These are phyloP conservation scores for Rambutsinella grinnellia DNA, from an alignment of 2,888 invertebrate genomes.

Conservation along the genomic window DNA sequence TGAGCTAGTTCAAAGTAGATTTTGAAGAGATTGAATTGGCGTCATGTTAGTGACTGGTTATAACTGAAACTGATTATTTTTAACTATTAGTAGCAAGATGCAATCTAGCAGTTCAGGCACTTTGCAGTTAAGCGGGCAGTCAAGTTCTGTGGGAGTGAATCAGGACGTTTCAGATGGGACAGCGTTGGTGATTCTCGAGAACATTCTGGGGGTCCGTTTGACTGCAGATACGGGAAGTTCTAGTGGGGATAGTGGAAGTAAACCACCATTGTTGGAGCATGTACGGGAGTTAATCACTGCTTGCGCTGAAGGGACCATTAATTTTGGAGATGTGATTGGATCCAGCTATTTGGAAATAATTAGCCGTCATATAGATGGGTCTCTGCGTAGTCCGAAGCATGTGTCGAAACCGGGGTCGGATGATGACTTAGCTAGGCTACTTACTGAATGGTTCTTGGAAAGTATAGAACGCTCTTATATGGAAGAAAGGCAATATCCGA, in stretches of 20 bases:
- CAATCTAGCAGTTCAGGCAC: constrained; percentile 36
- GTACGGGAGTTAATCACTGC: constrained; percentile 38
- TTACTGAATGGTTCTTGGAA: constrained; percentile 63
- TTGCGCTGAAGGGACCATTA: constrained; percentile 35
- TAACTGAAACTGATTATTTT: no score
- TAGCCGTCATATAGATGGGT: constrained; percentile 54
- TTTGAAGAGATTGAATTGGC: no score
- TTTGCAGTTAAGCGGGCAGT: constrained; percentile 13
- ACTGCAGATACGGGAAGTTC: constrained; percentile 1
- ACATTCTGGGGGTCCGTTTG: constrained; percentile 58
- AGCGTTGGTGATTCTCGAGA: constrained; percentile 50
- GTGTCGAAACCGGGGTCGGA: not conserved
- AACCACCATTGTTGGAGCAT: constrained; percentile 40
- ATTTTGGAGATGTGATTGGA: constrained; percentile 58
- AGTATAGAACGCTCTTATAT: constrained; percentile 60
- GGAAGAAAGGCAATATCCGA: constrained; percentile 60
- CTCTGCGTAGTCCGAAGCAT: constrained; percentile 43
- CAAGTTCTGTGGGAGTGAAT: constrained; percentile 15
- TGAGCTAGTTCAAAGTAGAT: no score
- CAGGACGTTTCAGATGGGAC: constrained; percentile 42
- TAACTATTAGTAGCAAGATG: no score
- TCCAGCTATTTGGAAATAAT: constrained; percentile 61
- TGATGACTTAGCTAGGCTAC: constrained; percentile 42
- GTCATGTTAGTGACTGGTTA: no score
- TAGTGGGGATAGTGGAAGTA: not conserved